Base-by-base conservation (phyloP, 2,888 invertebrate genomes). In the Crematogaster levior region DNA sequence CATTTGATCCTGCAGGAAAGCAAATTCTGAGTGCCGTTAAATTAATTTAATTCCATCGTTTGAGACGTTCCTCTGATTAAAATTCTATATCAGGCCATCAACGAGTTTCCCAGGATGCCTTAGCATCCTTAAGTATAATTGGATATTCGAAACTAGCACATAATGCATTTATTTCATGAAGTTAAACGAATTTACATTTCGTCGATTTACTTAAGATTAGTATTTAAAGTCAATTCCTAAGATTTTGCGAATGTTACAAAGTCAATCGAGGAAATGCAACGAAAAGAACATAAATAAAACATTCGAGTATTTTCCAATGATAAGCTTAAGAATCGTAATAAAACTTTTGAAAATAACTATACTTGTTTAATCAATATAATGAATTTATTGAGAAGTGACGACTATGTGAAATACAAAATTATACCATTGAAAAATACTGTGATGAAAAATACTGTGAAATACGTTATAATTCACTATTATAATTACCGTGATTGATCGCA, bases 61-160 rank as follows among this genome's bases (percentile, higher is more conserved):
- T 30, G 53, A 65, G 40, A 74, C 61, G 10, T 40, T 27, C n/a
- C 75, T 65, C 40, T 66, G 65, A 75, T 75, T 75, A 75, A 75
- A 75, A 75, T 75, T 75, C 65, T 65, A 51, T 40, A 75, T 65
- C 27, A n/a, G 40, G 48, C 63, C 51, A 27, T 75, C 46, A 53
- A 72, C 56, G 51, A 75, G 66, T 40, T 75, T 75, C 40, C 40
- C 27, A n/a, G 53, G 65, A 5, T 61, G 51, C 27, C 65, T 65
- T 9, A 40, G 65, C 27, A 75, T 65, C 66, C 27, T 65, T 53
- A 53, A 65, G n/a, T 53, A 53, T 63, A 75, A 75, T 75, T 75
- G 51, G 75, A 75, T 75, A 75, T 65, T 75, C 21, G 53, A 75
- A 53, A 30, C 65, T 75, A 12, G 48, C 61, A 4, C 61, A 58